Evolutionary conservation across 2,113 vertebrate species (phyloP), one percentile per base, ranked within the genome.

Genomic region (Cyprinus carpio): DNA sequence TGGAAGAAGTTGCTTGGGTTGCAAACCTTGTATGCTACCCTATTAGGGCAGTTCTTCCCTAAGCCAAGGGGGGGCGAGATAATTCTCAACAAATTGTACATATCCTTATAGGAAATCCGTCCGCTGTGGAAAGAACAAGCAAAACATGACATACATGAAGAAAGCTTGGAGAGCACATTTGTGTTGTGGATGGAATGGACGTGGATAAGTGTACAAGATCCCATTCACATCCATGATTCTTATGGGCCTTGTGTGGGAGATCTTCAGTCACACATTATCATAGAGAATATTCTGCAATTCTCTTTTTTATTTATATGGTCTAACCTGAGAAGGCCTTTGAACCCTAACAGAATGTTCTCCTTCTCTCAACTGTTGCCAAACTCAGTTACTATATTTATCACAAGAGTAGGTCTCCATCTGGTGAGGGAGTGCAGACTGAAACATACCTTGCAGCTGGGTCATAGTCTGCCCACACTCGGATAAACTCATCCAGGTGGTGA

Each of bases 1-100:
- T 94, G 93, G 93, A 93, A 87, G 90, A 92, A 91, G 94, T 95
- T 94, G 91, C 94, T 92, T 94, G 88, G 91, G 92, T 94, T 95
- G 94, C 97, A 97, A 97, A 98, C 97, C 98, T 99, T 98, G 96
- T 96, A 97, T 92, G 97, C 97, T 96, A 98, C 96, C 96, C 97
- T 96, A 96, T 96, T 96, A 95, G 97, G 98, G 95, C 97, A 98
- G 95, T 96, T 97, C 96, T 96, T 98, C 90, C 97, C 98, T 97
- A 98, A 96, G 96, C 97, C 97, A 95, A 46, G 43, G 86, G 97
- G 97, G 92, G 97, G 98, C 90, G 96, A 97, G 96, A 98, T 97
- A 93, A 97, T 92, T 90, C 95, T 95, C 93, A 98, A 97, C 96
- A 98, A 96, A 97, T 96, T 97, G 97, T 98, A 97, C 96, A 98